Percentiles rank a stretch among this genome's conserved stretches.
These are phyloP conservation scores for Drosophila funebris DNA, from an alignment of 1,140 invertebrate genomes.

Conservation along the genomic window DNA sequence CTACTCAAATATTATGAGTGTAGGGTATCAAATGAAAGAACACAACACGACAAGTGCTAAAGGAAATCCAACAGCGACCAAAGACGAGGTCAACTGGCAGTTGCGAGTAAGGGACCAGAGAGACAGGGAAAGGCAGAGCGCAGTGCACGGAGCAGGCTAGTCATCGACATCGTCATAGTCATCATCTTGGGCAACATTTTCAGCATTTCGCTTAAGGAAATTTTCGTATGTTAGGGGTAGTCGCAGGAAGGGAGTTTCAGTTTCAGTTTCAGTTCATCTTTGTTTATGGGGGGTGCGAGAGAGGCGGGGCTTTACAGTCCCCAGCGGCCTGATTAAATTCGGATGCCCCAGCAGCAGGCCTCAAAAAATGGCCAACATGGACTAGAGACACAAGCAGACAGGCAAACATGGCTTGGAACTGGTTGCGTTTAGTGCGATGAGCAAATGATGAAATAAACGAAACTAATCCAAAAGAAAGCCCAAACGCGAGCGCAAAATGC, in stretches of 20 bases:
- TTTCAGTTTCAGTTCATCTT: conserved; percentile 9
- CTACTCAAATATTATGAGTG: not conserved
- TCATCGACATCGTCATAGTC: conserved; percentile 67
- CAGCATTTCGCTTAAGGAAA: conserved; percentile 68
- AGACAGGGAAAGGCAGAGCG: not conserved
- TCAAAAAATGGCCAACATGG: conserved; percentile 23
- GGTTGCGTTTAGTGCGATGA: conserved; percentile 74
- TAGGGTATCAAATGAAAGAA: conserved; percentile 38
- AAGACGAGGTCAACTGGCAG: conserved; percentile 33
- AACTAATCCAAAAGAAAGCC: conserved; percentile 81
- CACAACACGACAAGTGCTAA: conserved; percentile 44
- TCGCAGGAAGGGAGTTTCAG: too few relatives aligned
- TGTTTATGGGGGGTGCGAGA: conserved; percentile 11
- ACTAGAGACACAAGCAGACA: conserved; percentile 9
- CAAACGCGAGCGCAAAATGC: conserved; percentile 57
- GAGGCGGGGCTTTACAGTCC: conserved; percentile 69
- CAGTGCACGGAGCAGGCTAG: conserved; percentile 22
- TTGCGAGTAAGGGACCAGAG: not conserved
- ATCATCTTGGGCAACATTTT: conserved; percentile 62
- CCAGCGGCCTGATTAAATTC: conserved; percentile 81
- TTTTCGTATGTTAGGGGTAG: conserved; percentile 30
- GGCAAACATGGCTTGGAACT: conserved; percentile 26
- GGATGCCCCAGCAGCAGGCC: conserved; percentile 31
- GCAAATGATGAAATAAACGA: conserved; percentile 81
- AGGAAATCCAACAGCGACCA: conserved; percentile 57